phyloP scores from a whole-genome alignment of 1,140 invertebrate genomes.

The Vollenhovia emeryi region DNA sequence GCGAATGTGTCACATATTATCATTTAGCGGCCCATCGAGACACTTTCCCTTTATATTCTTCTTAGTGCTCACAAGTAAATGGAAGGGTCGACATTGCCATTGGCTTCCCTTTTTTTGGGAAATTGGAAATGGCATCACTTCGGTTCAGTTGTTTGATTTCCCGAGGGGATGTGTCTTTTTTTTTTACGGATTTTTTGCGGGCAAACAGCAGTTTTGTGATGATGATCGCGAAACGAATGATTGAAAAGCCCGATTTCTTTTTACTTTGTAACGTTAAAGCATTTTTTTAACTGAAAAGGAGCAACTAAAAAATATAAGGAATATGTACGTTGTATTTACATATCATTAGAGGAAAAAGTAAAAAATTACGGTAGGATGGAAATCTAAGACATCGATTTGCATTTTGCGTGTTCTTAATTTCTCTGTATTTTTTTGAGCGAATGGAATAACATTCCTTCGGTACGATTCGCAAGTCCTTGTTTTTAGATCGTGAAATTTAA shows the following conservation, averaged over 20 bases:
- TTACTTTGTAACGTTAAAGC: background rate
- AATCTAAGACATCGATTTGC: background rate
- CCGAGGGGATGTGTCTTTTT: conserved; percentile 14
- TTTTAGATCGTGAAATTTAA: background rate
- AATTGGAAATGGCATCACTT: conserved; percentile 35
- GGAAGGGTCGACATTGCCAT: background rate
- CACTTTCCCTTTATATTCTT: conserved; percentile 4
- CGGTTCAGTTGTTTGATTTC: conserved; percentile 53
- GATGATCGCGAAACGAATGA: background rate
- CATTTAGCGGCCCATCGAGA: background rate
- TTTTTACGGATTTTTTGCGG: conserved; percentile 1
- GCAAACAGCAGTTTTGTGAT: background rate
- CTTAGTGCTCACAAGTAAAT: background rate
- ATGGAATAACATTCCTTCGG: background rate
- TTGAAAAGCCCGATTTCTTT: background rate
- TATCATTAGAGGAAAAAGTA: background rate
- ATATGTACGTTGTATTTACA: background rate
- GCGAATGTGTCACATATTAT: background rate
- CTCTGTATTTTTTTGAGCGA: background rate
- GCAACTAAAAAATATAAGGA: background rate
- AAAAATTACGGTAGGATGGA: background rate
- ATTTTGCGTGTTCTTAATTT: background rate
- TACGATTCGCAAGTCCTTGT: background rate
- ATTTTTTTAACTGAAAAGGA: background rate
- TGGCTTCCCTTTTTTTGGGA: background rate